These are phyloP conservation scores for Periophthalmus magnuspinnatus DNA, from an alignment of 2,797 vertebrate genomes.

Conservation along the genomic window DNA sequence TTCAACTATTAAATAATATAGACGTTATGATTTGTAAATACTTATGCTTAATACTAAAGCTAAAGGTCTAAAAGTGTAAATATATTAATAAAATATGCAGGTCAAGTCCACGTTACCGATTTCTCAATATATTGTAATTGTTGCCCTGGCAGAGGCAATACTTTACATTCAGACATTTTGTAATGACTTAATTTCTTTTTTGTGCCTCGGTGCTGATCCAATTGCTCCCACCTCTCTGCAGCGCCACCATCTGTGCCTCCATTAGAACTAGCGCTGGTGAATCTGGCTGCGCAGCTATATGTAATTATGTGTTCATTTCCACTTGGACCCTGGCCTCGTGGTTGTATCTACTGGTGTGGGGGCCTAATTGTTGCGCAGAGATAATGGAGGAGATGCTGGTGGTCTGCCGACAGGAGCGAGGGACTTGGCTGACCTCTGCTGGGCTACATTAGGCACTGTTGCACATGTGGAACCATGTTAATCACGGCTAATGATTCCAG, in stretches of 20 bases:
- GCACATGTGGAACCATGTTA: slow-evolving; percentile 34
- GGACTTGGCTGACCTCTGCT: slow-evolving; percentile 75
- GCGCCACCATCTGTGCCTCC: slow-evolving; percentile 7
- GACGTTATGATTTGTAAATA: too few species aligned
- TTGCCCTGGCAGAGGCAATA: neutral
- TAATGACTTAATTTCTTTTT: slow-evolving; percentile 1
- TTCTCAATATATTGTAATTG: neutral
- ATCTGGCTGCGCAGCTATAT: slow-evolving; percentile 9
- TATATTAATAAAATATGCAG: neutral
- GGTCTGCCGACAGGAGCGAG: slow-evolving; percentile 51
- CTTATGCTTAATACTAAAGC: neutral
- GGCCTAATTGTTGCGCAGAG: slow-evolving; percentile 30
- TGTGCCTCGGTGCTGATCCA: neutral
- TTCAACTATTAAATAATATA: too few species aligned
- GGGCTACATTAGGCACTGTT: slow-evolving; percentile 53
- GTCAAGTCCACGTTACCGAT: neutral
- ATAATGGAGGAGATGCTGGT: slow-evolving; percentile 30
- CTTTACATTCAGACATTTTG: neutral
- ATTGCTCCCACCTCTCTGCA: slow-evolving; percentile 3
- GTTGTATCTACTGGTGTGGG: slow-evolving; percentile 3
- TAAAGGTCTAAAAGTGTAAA: neutral
- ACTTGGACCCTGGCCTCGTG: slow-evolving; percentile 2
- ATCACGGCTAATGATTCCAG: slow-evolving; percentile 27
- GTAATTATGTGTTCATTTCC: slow-evolving; percentile 25
- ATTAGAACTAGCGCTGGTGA: slow-evolving; percentile 7